These are phyloP conservation scores for Drosophila anomalata DNA, from an alignment of 2,888 invertebrate species.

Conservation along the genomic window DNA sequence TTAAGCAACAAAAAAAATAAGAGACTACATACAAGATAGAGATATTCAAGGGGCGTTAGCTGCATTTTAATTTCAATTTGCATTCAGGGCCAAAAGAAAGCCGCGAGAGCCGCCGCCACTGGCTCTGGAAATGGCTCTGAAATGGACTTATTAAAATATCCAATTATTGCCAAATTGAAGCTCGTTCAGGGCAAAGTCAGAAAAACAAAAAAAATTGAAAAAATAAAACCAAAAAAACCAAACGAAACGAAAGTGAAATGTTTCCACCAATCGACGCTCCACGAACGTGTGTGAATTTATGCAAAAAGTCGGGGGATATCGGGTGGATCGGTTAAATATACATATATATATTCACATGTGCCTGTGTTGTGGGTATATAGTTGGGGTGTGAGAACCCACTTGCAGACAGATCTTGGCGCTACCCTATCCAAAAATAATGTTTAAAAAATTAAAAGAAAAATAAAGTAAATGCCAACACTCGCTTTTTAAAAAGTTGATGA, in stretches of 20 bases:
- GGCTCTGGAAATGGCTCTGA: not conserved
- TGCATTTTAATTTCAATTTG: slow-evolving; percentile 75
- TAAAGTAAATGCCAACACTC: not conserved
- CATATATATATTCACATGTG: not conserved
- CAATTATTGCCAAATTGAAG: slow-evolving; percentile 78
- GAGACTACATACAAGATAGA: not conserved
- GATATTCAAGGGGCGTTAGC: slow-evolving; percentile 50
- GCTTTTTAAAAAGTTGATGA: slow-evolving; percentile 1
- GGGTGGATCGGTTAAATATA: not conserved
- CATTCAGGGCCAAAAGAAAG: slow-evolving; percentile 75
- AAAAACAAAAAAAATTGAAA: not conserved
- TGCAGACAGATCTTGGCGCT: slow-evolving; percentile 18
- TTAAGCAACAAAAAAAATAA: slow-evolving; percentile 36
- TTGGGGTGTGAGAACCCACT: slow-evolving; percentile 31
- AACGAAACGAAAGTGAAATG: slow-evolving; percentile 73
- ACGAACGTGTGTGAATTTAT: slow-evolving; percentile 43
- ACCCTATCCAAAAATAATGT: not conserved
- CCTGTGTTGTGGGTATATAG: not conserved
- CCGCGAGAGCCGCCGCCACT: slow-evolving; percentile 18
- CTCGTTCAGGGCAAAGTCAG: slow-evolving; percentile 23
- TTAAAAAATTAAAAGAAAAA: not conserved
- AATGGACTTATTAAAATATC: slow-evolving; percentile 68
- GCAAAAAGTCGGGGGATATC: slow-evolving; percentile 25
- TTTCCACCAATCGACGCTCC: slow-evolving; percentile 41
- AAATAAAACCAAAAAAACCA: slow-evolving; percentile 15